phyloP scores from a whole-genome alignment of 1,140 invertebrate genomes.

The Planococcus citri region DNA sequence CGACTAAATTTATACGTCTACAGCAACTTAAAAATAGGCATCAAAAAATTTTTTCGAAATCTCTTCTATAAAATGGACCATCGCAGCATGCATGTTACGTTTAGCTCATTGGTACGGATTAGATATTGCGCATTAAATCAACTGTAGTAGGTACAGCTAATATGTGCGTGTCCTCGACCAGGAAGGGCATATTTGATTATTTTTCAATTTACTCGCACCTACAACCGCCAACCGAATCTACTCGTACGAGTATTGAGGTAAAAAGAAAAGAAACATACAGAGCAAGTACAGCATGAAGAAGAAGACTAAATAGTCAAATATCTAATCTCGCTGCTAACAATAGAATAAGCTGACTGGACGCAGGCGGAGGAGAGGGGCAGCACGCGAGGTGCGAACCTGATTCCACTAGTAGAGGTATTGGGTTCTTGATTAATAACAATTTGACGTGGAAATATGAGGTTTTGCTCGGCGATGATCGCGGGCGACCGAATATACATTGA shows the following conservation, averaged over 20 bases:
- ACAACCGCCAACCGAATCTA: not conserved
- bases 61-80: too few species aligned
- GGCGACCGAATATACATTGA: too few species aligned
- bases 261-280: slow-evolving; percentile 13
- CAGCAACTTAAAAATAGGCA: too few species aligned
- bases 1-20: too few species aligned
- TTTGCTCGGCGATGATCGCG: not conserved
- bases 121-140: not conserved
- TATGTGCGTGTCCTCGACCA: not conserved
- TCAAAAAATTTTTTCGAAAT: too few species aligned
- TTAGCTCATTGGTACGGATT: too few species aligned
- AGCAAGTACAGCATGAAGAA: slow-evolving; percentile 8
- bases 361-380: too few species aligned
- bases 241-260: not conserved
- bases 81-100: too few species aligned
- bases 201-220: not conserved
- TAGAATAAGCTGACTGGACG: not conserved
- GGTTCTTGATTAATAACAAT: slow-evolving; percentile 17
- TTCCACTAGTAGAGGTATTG: not conserved
- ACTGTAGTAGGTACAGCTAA: not conserved
- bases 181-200: slow-evolving; percentile 16
- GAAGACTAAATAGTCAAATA: not conserved
- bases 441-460: slow-evolving; percentile 19
- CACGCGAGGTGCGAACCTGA: not conserved
- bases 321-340: slow-evolving; percentile 9